Conservation (phyloP, 2,888 invertebrate genomes). For the Catocala nupta region DNA sequence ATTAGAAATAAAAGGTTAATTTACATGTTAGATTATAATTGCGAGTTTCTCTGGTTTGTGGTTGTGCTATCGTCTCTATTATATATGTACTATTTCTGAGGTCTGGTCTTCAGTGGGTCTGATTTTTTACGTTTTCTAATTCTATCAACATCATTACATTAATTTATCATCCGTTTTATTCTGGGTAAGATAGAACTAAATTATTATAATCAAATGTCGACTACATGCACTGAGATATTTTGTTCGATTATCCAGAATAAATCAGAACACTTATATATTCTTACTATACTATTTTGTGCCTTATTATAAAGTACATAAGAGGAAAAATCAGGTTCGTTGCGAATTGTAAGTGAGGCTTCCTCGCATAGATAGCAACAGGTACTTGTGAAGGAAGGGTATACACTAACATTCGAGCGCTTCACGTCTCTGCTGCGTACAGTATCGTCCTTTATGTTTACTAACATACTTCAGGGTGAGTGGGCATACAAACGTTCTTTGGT, state of each 20-base stretch:
- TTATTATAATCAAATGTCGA: constrained; percentile 16
- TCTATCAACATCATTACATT: constrained; percentile 4
- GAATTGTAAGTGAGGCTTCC: constrained; percentile 42
- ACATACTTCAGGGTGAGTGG: constrained; percentile 62
- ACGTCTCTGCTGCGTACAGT: constrained; percentile 55
- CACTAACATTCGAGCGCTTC: constrained; percentile 61
- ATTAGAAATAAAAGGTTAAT: constrained; percentile 81
- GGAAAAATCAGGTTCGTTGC: constrained; percentile 41
- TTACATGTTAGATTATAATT: constrained; percentile 79
- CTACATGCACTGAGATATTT: constrained; percentile 1
- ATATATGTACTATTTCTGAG: constrained; percentile 57
- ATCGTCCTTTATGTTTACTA: constrained; percentile 63
- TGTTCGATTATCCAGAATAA: constrained; percentile 28
- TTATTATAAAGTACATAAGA: constrained; percentile 7
- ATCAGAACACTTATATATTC: constrained; percentile 25
- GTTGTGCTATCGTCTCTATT: constrained; percentile 80
- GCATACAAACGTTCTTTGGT: constrained; percentile 35
- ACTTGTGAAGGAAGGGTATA: constrained; percentile 76
- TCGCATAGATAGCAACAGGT: constrained; percentile 47
- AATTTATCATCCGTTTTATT: constrained; percentile 32
- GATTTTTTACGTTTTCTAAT: constrained; percentile 34
- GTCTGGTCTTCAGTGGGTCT: constrained; percentile 43
- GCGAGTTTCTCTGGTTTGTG: constrained; percentile 82
- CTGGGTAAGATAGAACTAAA: constrained; percentile 20
- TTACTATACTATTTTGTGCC: constrained; percentile 28